Evolutionary conservation across 2,797 vertebrate species (phyloP).

Genomic region (Molothrus ater): DNA sequence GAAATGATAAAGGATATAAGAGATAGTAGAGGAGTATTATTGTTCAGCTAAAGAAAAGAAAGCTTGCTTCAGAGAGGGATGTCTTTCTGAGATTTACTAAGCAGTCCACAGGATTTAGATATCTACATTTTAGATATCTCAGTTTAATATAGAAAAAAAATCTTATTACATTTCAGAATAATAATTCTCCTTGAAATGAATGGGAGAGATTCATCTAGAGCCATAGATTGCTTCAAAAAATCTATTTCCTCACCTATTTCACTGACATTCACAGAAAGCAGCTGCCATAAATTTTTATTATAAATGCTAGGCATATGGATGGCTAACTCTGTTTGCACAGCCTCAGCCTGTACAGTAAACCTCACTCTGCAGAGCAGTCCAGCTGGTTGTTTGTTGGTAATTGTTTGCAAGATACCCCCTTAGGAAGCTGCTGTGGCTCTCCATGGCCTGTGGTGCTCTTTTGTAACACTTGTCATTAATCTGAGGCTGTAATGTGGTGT

Average conservation of each 20-base stretch:
- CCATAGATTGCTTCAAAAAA: background rate
- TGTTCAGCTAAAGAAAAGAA: background rate
- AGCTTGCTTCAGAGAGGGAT: background rate
- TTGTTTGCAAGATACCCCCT: background rate
- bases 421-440: background rate
- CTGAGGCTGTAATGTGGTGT: background rate
- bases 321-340: background rate
- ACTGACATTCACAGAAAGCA: background rate
- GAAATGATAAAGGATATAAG: background rate
- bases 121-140: background rate
- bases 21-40: background rate
- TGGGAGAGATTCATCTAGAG: background rate
- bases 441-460: background rate
- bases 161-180: background rate
- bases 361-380: background rate
- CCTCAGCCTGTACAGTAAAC: background rate
- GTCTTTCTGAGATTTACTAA: background rate
- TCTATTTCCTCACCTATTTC: conserved; percentile 7
- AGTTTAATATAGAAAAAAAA: background rate
- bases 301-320: background rate
- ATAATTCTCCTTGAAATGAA: background rate
- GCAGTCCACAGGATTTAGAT: background rate
- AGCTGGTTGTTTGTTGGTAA: background rate
- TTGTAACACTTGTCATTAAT: background rate
- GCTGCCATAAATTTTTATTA: background rate